These are phyloP conservation scores for Mormyrus proboscirostris DNA, from an alignment of 2,797 vertebrate genomes.

Conservation along the genomic window DNA sequence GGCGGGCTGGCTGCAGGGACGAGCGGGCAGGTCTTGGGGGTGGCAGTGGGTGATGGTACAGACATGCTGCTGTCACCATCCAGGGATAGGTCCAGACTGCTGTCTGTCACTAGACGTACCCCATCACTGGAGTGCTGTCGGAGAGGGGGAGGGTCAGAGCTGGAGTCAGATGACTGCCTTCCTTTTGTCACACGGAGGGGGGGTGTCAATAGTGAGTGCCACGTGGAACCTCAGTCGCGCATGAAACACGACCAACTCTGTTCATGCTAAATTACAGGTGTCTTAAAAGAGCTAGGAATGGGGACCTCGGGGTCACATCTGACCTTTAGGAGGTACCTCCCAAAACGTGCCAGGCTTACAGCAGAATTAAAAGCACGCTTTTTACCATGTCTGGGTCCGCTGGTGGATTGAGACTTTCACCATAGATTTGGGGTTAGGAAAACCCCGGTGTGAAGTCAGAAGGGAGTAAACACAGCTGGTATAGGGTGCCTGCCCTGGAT, in stretches of 20 bases:
- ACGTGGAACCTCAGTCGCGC: background rate
- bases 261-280: background rate
- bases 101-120: constrained; percentile 68
- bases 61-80: constrained; percentile 90
- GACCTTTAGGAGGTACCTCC: background rate
- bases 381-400: background rate
- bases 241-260: background rate
- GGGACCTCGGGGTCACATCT: background rate
- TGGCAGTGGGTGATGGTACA: constrained; percentile 77
- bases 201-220: background rate
- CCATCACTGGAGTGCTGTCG: constrained; percentile 75
- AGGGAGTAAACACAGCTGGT: background rate
- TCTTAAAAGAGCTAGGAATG: background rate
- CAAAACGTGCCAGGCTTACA: background rate
- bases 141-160: background rate
- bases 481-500: background rate
- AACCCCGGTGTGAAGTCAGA: background rate
- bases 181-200: background rate
- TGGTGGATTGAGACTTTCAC: background rate
- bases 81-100: constrained; percentile 75
- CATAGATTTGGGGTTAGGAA: background rate
- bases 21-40: constrained; percentile 62
- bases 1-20: constrained; percentile 69
- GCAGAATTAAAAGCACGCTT: background rate
- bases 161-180: background rate